Evolutionary conservation across 1,140 invertebrate genomes (phyloP).

Genomic region (Parasteatoda tepidariorum): DNA sequence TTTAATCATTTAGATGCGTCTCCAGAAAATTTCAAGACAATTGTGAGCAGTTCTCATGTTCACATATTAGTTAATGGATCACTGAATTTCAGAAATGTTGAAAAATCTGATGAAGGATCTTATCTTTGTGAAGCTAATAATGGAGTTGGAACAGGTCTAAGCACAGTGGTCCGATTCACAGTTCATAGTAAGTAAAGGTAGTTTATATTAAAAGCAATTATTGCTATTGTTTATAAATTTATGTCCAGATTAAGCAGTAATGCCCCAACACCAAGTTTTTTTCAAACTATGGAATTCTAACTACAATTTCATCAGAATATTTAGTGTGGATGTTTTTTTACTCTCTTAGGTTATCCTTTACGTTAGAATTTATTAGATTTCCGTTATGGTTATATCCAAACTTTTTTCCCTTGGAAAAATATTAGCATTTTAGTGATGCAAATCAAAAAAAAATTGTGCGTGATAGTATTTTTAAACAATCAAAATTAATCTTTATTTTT

Average conservation of each 20-base stretch:
- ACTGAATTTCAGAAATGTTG: slow-evolving; percentile 59
- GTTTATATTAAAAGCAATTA: neutral
- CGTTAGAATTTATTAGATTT: too few relatives aligned
- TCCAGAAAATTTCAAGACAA: slow-evolving; percentile 41
- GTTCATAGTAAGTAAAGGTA: slow-evolving; percentile 51
- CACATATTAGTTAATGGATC: slow-evolving; percentile 65
- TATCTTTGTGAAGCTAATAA: slow-evolving; percentile 72
- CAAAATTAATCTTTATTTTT: slow-evolving; percentile 9
- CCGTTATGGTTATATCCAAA: too few relatives aligned
- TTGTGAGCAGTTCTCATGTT: slow-evolving; percentile 63
- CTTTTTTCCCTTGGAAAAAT: too few relatives aligned
- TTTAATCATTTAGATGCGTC: slow-evolving; percentile 26
- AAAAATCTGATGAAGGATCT: slow-evolving; percentile 64
- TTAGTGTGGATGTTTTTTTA: too few relatives aligned
- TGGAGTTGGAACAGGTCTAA: slow-evolving; percentile 69
- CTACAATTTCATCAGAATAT: too few relatives aligned
- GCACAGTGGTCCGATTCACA: slow-evolving; percentile 32
- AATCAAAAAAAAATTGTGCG: neutral
- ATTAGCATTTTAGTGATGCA: too few relatives aligned
- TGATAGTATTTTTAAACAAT: too few relatives aligned
- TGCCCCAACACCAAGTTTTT: too few relatives aligned
- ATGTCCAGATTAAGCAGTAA: neutral
- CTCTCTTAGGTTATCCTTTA: too few relatives aligned
- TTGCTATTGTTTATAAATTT: neutral
- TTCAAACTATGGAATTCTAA: too few relatives aligned